Base-by-base conservation (phyloP, 2,888 invertebrate genomes). In the Gari tellinella region DNA sequence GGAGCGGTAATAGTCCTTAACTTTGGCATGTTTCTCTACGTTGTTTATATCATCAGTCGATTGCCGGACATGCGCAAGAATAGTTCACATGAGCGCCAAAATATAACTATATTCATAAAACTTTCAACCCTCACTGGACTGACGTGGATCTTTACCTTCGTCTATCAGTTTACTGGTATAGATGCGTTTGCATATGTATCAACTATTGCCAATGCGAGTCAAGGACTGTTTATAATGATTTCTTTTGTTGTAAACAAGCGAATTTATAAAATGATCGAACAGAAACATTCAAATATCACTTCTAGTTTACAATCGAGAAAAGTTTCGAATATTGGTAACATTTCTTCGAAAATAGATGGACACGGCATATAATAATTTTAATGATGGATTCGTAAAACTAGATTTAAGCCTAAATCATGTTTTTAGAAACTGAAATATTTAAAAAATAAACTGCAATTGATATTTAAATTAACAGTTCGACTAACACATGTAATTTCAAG, bases 61-160 rank as follows among this genome's bases (percentile, higher is more conserved):
- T n/a, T 37, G 14, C 25, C 46, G 8, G n/a, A 7, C 1, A 21
- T 57, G 17, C 53, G 46, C 26, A 64, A 38, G 14, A 49, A 48
- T 38, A 40, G 48, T 7, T 25, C 56, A 25, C 45, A 64, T 26
- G 66, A 67, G 25, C 49, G 60, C 5, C 58, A 60, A 17, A 23
- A 67, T 14, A n/a, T 67, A 10, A 23, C 25, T 0, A 52, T 67
- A 8, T 67, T 67, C 15, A 45, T 31, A 4, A 67, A 67, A 58
- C 53, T 67, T 0, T 67, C 66, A 1, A 60, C 60, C 8, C 38
- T 67, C 14, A 67, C 66, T 21, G 66, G 66, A 3, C 25, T 48
- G 1, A 56, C 64, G 1, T 64, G 64, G 64, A 40, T 56, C 1
- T 64, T 64, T 49, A 56, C 56, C 10, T 48, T 64, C 38, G 19